Evolutionary conservation across 92 coral and sea anemone species (phyloP), one percentile per base, ranked within the genome.

Genomic region (Muricea muricata): DNA sequence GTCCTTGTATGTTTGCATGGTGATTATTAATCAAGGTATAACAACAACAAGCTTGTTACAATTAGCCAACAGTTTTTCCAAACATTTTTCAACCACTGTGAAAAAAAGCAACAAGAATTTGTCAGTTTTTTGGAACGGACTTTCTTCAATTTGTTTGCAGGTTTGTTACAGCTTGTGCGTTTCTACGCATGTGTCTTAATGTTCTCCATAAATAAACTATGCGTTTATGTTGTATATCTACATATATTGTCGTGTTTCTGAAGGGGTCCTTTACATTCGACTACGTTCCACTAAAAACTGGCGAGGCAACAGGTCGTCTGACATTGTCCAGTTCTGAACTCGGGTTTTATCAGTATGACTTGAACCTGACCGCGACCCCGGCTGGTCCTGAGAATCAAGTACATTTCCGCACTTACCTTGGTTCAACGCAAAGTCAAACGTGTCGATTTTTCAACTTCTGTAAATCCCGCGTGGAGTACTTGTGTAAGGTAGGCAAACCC

Each of bases 181-280:
- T n/a, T n/a, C n/a, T n/a, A n/a, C n/a, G n/a, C n/a, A n/a, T n/a
- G n/a, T n/a, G n/a, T n/a, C n/a, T n/a, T n/a, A n/a, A n/a, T n/a
- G n/a, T n/a, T n/a, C n/a, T n/a, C n/a, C n/a, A n/a, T n/a, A n/a
- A n/a, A n/a, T n/a, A n/a, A n/a, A n/a, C n/a, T n/a, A n/a, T n/a
- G n/a, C n/a, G n/a, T n/a, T n/a, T n/a, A n/a, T n/a, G n/a, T n/a
- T n/a, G n/a, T n/a, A n/a, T n/a, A n/a, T n/a, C n/a, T n/a, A n/a
- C n/a, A n/a, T 14, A 12, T 42, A 56, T 9, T 8, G 57, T 28
- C 32, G 57, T 25, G 56, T n/a, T 4, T 74, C 58, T 65, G 11
- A 83, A 96, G 99, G 99, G 99, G 11, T 93, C 99, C 32, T 96
- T 93, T 55, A 93, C 93, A 91, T 96, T 96, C 78, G 99, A 96